Base-by-base conservation (phyloP, 2,797 vertebrate species). In the Macropodus opercularis region DNA sequence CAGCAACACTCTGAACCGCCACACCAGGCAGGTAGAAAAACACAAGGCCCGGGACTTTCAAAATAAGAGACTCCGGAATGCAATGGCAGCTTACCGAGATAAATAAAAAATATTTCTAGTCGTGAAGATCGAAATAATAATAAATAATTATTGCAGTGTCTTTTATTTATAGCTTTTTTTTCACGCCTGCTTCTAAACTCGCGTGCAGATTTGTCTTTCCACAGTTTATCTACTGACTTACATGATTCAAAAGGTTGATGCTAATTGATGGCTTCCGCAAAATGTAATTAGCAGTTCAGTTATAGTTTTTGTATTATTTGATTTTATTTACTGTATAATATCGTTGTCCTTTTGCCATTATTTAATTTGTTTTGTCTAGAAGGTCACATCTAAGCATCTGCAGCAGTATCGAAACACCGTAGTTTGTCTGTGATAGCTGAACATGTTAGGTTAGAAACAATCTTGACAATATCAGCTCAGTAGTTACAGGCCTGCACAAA, bases 61-160 rank as follows among this genome's bases (percentile, higher is more conserved):
- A 63, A 83, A 75, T 85, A 83, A 83, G 79, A 73, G 59, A 15
- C 26, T 7, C 3, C 6, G n/a, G n/a, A n/a, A n/a, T n/a, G n/a
- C n/a, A n/a, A n/a, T n/a, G n/a, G n/a, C n/a, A n/a, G n/a, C n/a
- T n/a, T n/a, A n/a, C n/a, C n/a, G n/a, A n/a, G n/a, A 35, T 5
- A 12, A 27, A 15, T 11, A 6, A 1, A 2, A 12, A 31, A 26
- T 29, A 19, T 10, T 14, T 6, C 1, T 6, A 32, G 27, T 19
- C 4, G 4, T 39, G 5, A 15, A 29, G 11, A 34, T 36, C 15
- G 12, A 35, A 14, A 15, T 8, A 22, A 3, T 34, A 3, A 15
- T 10, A n/a, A 27, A 0, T 44, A 2, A 10, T 3, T 0, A n/a
- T 32, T 3, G n/a, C 11, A 10, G 14, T 9, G 6, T 24, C 9